phyloP scores from a whole-genome alignment of 2,888 invertebrate species.

The Lepidochitona cinerea region DNA sequence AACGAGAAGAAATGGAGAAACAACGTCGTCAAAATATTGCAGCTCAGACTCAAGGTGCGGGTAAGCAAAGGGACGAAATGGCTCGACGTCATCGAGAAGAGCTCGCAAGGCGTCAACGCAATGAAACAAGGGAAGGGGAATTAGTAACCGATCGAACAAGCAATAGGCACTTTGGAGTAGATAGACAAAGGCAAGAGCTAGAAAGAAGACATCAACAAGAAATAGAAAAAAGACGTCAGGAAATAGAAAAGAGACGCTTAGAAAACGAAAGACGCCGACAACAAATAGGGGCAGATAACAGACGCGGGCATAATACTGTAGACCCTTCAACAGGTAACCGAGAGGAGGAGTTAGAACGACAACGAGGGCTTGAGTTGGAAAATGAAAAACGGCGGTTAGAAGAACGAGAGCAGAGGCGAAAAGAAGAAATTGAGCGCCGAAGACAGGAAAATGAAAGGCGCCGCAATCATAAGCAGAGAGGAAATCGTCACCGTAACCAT shows the following conservation, averaged over 20 bases:
- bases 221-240: background rate
- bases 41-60: background rate
- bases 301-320: background rate
- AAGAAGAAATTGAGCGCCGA: background rate
- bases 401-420: background rate
- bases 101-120: background rate
- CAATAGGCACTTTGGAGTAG: background rate
- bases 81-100: background rate
- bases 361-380: background rate
- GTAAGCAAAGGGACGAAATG: background rate
- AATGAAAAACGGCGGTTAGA: constrained; percentile 1
- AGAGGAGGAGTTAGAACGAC: background rate
- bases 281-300: background rate
- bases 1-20: constrained; percentile 1
- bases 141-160: background rate
- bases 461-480: background rate
- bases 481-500: background rate
- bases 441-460: background rate
- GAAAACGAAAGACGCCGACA: background rate
- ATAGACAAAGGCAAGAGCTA: background rate
- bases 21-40: background rate
- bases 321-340: background rate
- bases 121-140: background rate
- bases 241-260: background rate
- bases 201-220: background rate